phyloP scores from a whole-genome alignment of 1,140 invertebrate species.

The Mycetomoellerius zeteki region DNA sequence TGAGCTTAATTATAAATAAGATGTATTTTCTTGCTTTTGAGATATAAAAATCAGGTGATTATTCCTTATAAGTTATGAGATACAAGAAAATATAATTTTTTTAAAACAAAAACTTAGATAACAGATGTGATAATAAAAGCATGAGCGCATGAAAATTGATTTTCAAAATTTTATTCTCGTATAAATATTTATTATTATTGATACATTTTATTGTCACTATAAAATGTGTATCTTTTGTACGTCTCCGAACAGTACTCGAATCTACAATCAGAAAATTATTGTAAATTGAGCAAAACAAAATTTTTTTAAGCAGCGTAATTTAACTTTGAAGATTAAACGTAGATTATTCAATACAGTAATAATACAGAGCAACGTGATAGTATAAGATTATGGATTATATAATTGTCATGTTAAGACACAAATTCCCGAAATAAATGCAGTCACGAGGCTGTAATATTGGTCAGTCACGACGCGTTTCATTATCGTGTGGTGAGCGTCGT shows the following conservation, averaged over 20 bases:
- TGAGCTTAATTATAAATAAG: too few relatives aligned
- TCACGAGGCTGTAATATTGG: conserved; percentile 12
- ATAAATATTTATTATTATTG: not conserved
- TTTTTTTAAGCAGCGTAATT: not conserved
- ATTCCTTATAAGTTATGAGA: not conserved
- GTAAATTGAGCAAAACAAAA: not conserved
- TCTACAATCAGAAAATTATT: not conserved
- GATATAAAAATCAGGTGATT: not conserved
- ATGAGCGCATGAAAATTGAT: not conserved
- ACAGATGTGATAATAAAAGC: not conserved
- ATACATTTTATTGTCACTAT: not conserved
- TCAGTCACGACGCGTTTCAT: conserved; percentile 16
- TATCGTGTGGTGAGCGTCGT: not conserved
- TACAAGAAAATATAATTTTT: not conserved
- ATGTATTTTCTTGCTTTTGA: not conserved
- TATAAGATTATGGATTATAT: conserved; percentile 67
- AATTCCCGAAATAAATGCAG: conserved; percentile 58
- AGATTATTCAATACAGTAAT: conserved; percentile 22
- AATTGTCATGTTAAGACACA: conserved; percentile 66
- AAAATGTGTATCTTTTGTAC: not conserved
- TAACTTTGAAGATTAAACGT: not conserved
- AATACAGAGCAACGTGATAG: conserved; percentile 35
- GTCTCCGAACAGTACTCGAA: not conserved
- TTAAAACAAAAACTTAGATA: not conserved
- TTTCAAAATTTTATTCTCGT: not conserved